Evolutionary conservation across 2,797 vertebrate species (phyloP), one percentile per base, ranked within the genome.

Genomic region (Chromis chromis): DNA sequence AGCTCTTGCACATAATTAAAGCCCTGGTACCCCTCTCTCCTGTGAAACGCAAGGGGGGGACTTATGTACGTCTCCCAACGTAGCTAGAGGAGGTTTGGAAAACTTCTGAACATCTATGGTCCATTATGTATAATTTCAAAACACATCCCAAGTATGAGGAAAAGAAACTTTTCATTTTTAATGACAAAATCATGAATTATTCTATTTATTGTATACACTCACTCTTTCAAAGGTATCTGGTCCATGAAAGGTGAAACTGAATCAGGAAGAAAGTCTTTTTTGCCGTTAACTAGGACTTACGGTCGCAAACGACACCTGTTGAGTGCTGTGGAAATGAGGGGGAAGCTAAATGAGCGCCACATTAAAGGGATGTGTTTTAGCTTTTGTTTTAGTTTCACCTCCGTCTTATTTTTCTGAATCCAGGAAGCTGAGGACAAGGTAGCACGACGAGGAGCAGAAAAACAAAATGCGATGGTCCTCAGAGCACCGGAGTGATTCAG

Each of bases 181-280:
- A 98, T 98, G 97, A 96, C 96, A 95, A 86, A 95, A 94, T 97
- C 97, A 98, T 99, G 95, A 99, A 99, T 98, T 96, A 99, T 99
- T 99, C 97, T 91, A 97, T 98, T 99, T 98, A 98, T 97, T 97
- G 97, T 98, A 95, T 96, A 97, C 95, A 96, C 95, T 94, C 94
- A 92, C 94, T 90, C 83, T 96, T 97, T 97, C 96, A 96, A 97
- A 96, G 96, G 97, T 96, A 96, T 94, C 95, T 94, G 95, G 94
- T 96, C 95, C 95, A 97, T 96, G 94, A 96, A 97, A 98, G 97
- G 96, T 96, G 96, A 92, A 95, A 93, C 95, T 94, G 95, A 96
- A 96, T 95, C 94, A 94, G 95, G 94, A 93, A 92, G 93, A 94
- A 94, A 96, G 95, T 95, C 76, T 95, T 89, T n/a, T 84, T 87